phyloP scores from a whole-genome alignment of 2,797 vertebrate genomes.

The Falco columbarius region DNA sequence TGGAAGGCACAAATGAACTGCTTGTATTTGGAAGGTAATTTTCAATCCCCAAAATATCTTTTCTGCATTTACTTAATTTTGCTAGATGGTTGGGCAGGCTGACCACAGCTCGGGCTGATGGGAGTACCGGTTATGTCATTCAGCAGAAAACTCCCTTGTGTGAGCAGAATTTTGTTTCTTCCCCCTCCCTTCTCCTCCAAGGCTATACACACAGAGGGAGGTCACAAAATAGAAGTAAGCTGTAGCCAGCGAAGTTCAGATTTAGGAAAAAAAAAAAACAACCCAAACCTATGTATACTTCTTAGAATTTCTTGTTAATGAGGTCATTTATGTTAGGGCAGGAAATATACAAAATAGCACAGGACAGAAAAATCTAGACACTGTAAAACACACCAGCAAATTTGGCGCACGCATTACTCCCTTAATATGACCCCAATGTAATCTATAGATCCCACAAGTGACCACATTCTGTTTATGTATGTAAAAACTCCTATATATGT shows the following conservation, averaged over 20 bases:
- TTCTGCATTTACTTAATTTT: slow-evolving; percentile 22
- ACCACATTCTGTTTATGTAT: slow-evolving; percentile 32
- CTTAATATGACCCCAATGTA: slow-evolving; percentile 50
- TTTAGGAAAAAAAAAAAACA: neutral
- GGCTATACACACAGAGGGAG: neutral
- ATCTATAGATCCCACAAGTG: slow-evolving; percentile 52
- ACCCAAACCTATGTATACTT: neutral
- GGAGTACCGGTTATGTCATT: slow-evolving; percentile 32
- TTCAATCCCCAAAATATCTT: slow-evolving; percentile 19
- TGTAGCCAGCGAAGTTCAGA: neutral
- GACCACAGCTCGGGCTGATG: neutral
- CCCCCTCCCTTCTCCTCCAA: neutral
- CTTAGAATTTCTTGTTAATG: slow-evolving; percentile 60
- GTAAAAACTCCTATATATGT: slow-evolving; percentile 39
- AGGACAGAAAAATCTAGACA: slow-evolving; percentile 46
- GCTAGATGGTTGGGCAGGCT: neutral
- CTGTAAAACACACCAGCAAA: slow-evolving; percentile 33
- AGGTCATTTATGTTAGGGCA: slow-evolving; percentile 55
- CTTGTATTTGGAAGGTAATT: slow-evolving; percentile 20
- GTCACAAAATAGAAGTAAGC: slow-evolving; percentile 16
- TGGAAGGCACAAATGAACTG: slow-evolving; percentile 35
- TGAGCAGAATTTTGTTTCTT: neutral
- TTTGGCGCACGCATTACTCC: neutral
- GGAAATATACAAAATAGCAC: slow-evolving; percentile 47
- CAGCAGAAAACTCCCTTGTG: slow-evolving; percentile 20